phyloP scores from a whole-genome alignment of 2,113 vertebrate species.

The Glaucomys volans region DNA sequence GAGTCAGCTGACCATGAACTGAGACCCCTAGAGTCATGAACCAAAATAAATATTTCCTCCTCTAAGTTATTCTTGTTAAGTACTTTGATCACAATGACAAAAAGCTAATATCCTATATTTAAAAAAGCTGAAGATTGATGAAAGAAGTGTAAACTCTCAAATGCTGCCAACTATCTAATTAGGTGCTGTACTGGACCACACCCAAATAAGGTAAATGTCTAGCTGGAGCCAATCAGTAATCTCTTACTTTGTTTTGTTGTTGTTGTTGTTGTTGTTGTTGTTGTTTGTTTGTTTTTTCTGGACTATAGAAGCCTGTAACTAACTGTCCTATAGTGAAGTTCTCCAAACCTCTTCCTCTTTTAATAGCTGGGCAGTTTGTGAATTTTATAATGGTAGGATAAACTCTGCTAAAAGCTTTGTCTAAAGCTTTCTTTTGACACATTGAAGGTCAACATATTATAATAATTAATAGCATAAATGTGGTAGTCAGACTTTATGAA shows the following conservation, averaged over 20 bases:
- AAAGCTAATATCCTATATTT: too few species aligned
- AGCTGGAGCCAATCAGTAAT: background rate
- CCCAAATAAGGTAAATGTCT: background rate
- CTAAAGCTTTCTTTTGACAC: background rate
- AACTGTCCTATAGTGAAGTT: background rate
- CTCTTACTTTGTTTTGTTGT: background rate
- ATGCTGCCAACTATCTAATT: background rate
- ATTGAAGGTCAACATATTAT: fast-evolving
- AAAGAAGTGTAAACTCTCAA: background rate
- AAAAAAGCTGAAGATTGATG: background rate
- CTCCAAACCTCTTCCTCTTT: background rate
- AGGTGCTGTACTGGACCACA: background rate
- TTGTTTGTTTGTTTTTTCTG: too few species aligned
- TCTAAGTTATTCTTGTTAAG: too few species aligned
- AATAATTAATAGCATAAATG: background rate
- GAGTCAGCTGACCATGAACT: too few species aligned
- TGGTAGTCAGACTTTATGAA: background rate
- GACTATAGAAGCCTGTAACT: background rate
- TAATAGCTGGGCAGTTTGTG: background rate
- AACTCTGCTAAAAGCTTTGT: background rate
- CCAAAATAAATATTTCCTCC: too few species aligned
- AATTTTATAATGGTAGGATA: background rate
- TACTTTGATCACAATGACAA: too few species aligned
- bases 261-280: too few species aligned
- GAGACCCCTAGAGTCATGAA: too few species aligned